Percentiles rank a stretch among this genome's conserved stretches.
Conservation (phyloP, 2,888 invertebrate genomes). For the Amblyjoppa fuscipennis region DNA sequence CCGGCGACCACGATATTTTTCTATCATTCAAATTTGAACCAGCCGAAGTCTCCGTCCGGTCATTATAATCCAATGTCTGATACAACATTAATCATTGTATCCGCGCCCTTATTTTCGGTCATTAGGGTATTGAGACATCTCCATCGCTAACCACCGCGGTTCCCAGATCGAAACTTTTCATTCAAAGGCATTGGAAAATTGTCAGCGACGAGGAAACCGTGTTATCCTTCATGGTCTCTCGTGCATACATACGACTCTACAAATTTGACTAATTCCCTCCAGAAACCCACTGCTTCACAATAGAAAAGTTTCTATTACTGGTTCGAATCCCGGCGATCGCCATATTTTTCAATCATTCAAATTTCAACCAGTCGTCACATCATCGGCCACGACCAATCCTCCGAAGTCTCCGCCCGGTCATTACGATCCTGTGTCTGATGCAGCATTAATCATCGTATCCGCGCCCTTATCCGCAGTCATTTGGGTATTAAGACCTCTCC, state of each 20-base stretch:
- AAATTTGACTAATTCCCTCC: conserved; percentile 66
- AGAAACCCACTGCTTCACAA: conserved; percentile 67
- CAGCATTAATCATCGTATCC: background rate
- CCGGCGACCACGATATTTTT: too few relatives aligned
- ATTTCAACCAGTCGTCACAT: too few relatives aligned
- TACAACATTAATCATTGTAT: background rate
- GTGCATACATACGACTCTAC: conserved; percentile 55
- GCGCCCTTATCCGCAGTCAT: background rate
- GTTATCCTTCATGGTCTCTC: conserved; percentile 57
- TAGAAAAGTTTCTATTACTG: conserved; percentile 68
- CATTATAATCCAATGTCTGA: background rate
- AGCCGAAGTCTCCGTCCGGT: too few relatives aligned
- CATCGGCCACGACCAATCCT: too few relatives aligned
- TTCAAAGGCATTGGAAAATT: conserved; percentile 53
- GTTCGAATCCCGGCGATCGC: too few relatives aligned
- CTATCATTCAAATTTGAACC: too few relatives aligned
- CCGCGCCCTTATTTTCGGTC: background rate
- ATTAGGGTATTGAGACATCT: conserved; percentile 11
- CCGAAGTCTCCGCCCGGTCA: too few relatives aligned
- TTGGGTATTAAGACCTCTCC: conserved; percentile 15
- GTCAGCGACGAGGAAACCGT: conserved; percentile 39
- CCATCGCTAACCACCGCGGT: background rate
- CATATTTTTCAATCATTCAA: too few relatives aligned
- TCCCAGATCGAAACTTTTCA: conserved; percentile 56
- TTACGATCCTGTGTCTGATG: background rate